Evolutionary conservation across 35 echinoderm and acorn worm species (phyloP), one percentile per base, ranked within the genome.

Genomic region (Ophiothrix spiculata): DNA sequence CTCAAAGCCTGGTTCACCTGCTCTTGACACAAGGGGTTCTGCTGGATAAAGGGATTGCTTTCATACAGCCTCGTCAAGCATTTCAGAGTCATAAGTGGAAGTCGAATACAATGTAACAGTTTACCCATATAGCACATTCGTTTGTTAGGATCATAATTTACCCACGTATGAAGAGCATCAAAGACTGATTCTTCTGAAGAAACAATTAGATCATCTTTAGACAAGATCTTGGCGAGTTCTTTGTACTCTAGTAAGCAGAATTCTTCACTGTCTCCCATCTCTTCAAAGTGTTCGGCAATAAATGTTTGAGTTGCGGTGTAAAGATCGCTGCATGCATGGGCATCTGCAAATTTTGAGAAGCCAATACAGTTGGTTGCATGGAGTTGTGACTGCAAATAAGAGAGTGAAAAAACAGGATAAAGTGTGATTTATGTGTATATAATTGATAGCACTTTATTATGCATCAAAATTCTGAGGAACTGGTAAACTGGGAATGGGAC

Each of bases 341-440:
- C 85, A 39, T 99, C 96, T n/a, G 95, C 95, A 79, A 98, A 98
- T 35, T 81, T 77, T 0, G 95, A 83, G 39, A 98, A 91, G 31
- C 95, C 95, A 41, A 94, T 81, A 76, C 95, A 98, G 78, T 98
- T 98, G 23, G 88, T 91, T 19, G 92, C 89, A 84, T 98, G 88
- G 33, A 94, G 86, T 73, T 98, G 91, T 38, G 90, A 35, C 81
- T 84, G 39, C 14, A 39, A 49, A 6, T n/a, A n/a, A n/a, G n/a
- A n/a, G n/a, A n/a, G n/a, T n/a, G n/a, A n/a, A n/a, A n/a, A n/a
- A n/a, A n/a, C n/a, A n/a, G n/a, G n/a, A n/a, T n/a, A n/a, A n/a
- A n/a, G n/a, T n/a, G n/a, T n/a, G n/a, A n/a, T n/a, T n/a, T n/a
- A n/a, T n/a, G n/a, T n/a, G n/a, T n/a, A n/a, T n/a, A n/a, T n/a